Conservation (phyloP, 2,888 invertebrate species). For the Caenorhabditis panamensis region DNA sequence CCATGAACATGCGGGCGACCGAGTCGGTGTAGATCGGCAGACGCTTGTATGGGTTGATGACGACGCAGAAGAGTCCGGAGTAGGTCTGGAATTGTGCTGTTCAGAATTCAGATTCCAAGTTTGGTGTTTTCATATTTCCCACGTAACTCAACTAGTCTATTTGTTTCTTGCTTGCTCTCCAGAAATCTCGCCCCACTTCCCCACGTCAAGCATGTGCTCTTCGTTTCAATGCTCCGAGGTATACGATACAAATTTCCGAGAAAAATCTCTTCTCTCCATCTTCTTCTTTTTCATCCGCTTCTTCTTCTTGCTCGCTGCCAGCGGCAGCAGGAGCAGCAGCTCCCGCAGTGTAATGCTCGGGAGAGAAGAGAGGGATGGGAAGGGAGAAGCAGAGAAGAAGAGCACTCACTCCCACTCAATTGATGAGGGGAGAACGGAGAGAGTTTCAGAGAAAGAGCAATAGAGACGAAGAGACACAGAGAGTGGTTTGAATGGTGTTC, state of each 20-base stretch:
- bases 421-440: conserved; percentile 24
- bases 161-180: too few species aligned
- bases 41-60: conserved; percentile 80
- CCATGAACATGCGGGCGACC: conserved; percentile 89
- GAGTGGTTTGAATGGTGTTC: not conserved
- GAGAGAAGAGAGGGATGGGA: not conserved
- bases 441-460: conserved; percentile 16
- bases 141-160: too few species aligned
- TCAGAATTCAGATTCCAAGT: too few species aligned
- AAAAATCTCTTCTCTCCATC: conserved; percentile 5
- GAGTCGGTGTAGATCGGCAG: conserved; percentile 80
- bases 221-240: not conserved
- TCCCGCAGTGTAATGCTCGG: conserved; percentile 13
- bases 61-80: conserved; percentile 79
- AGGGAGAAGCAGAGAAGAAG: conserved; percentile 8
- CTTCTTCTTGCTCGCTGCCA: not conserved
- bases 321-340: not conserved
- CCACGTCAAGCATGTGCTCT: conserved; percentile 25
- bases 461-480: not conserved
- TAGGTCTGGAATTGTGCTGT: too few species aligned
- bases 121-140: too few species aligned
- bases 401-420: conserved; percentile 54
- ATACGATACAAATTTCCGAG: conserved; percentile 14
- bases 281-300: conserved; percentile 7
- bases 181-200: too few species aligned